These are phyloP conservation scores for Sclerodermus sp. DNA, from an alignment of 2,888 invertebrate genomes.

Conservation along the genomic window DNA sequence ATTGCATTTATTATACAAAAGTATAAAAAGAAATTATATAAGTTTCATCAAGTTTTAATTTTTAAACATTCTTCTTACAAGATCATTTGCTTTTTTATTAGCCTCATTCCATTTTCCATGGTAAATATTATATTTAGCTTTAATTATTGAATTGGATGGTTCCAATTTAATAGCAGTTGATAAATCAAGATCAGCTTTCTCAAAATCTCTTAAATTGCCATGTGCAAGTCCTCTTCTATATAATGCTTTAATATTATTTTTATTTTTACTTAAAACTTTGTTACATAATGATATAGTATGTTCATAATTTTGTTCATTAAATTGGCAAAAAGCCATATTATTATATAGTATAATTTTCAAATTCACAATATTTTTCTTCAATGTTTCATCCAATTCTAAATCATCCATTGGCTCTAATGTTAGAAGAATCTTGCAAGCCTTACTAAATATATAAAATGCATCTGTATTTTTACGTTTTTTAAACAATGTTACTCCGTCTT, in stretches of 20 bases:
- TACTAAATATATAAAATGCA: slow-evolving; percentile 74
- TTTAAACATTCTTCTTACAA: slow-evolving; percentile 63
- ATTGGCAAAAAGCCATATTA: slow-evolving; percentile 81
- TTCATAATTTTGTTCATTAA: slow-evolving; percentile 68
- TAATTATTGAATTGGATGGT: slow-evolving; percentile 68
- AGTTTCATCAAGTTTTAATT: slow-evolving; percentile 8
- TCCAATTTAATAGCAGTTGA: slow-evolving; percentile 63
- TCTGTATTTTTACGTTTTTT: slow-evolving; percentile 65
- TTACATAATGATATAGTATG: slow-evolving; percentile 67
- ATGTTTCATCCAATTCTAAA: slow-evolving; percentile 59
- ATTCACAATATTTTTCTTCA: slow-evolving; percentile 60
- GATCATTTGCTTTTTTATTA: slow-evolving; percentile 63
- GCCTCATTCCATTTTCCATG: slow-evolving; percentile 64
- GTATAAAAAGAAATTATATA: not conserved
- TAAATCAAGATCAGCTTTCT: slow-evolving; percentile 66
- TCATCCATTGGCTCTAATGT: slow-evolving; percentile 62
- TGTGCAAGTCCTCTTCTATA: slow-evolving; percentile 60
- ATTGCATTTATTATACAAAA: slow-evolving; percentile 21
- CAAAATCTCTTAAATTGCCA: slow-evolving; percentile 65
- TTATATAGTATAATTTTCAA: slow-evolving; percentile 73
- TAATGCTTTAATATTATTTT: slow-evolving; percentile 60
- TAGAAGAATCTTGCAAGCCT: slow-evolving; percentile 73
- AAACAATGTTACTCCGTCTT: slow-evolving; percentile 67
- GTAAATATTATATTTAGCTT: slow-evolving; percentile 63
- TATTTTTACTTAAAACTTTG: slow-evolving; percentile 56